Evolutionary conservation across 2,888 invertebrate species (phyloP).

Genomic region (Ferdinandea cuprea): DNA sequence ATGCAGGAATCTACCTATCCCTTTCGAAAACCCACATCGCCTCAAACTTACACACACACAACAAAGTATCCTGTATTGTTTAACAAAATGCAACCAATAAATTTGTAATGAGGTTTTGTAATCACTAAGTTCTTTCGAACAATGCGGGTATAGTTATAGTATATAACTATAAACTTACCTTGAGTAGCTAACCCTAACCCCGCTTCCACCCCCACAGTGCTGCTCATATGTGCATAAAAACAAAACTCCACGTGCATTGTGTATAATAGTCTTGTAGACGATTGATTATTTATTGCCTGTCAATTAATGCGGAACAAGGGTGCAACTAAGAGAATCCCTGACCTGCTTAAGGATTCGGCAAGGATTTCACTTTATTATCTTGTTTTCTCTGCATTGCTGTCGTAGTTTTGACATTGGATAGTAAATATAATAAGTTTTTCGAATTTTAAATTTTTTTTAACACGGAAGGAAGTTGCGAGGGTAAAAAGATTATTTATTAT

Average conservation of each 20-base stretch:
- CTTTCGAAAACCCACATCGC: conserved; percentile 4
- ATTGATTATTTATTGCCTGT: conserved; percentile 70
- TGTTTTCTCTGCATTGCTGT: conserved; percentile 51
- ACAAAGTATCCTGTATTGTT: conserved; percentile 3
- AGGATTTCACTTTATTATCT: conserved; percentile 49
- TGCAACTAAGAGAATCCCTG: conserved; percentile 48
- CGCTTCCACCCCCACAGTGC: not conserved
- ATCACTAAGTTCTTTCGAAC: conserved; percentile 41
- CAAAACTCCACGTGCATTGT: conserved; percentile 40
- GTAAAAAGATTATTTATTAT: conserved; percentile 20
- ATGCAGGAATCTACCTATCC: conserved; percentile 1
- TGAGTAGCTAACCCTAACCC: no score
- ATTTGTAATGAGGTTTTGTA: conserved; percentile 54
- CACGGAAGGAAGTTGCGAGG: conserved; percentile 7
- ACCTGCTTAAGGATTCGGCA: conserved; percentile 52
- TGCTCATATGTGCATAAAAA: conserved; percentile 3
- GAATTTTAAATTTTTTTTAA: conserved; percentile 37
- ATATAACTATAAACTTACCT: conserved; percentile 1
- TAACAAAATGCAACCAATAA: conserved; percentile 49
- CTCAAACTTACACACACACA: not conserved
- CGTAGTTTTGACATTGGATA: conserved; percentile 49
- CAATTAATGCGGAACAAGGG: conserved; percentile 57
- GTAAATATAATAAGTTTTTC: conserved; percentile 42
- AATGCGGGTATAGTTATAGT: not conserved
- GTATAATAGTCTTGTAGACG: conserved; percentile 28